phyloP scores from a whole-genome alignment of 2,113 vertebrate genomes.

The Poeciliopsis turrubarensis region DNA sequence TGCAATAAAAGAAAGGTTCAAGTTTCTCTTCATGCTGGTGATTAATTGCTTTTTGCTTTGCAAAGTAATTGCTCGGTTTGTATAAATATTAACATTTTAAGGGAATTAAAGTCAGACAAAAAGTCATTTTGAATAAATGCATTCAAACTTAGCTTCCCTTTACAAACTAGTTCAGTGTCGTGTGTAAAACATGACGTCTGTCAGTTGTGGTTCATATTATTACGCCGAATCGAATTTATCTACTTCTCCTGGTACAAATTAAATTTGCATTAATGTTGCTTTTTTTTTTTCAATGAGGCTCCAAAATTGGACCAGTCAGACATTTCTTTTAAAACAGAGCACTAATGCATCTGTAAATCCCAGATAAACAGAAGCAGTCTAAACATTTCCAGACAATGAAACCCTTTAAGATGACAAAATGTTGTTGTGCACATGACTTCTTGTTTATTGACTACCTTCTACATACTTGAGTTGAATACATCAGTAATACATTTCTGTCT shows the following conservation, averaged over 20 bases:
- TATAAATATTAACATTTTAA: not conserved
- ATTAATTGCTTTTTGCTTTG: conserved; percentile 12
- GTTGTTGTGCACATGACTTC: too few species aligned
- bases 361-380: not conserved
- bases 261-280: too few species aligned
- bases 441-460: too few species aligned
- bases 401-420: too few species aligned
- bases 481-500: too few species aligned
- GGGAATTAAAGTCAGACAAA: not conserved
- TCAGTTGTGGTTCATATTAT: not conserved
- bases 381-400: too few species aligned
- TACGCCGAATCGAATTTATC: not conserved
- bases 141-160: not conserved
- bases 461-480: too few species aligned
- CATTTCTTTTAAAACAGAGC: not conserved
- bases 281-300: too few species aligned
- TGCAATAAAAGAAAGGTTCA: conserved; percentile 33
- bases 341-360: not conserved
- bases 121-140: not conserved
- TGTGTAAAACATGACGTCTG: not conserved
- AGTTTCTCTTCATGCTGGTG: conserved; percentile 13
- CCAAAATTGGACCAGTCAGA: too few species aligned
- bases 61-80: not conserved
- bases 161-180: too few species aligned
- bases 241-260: too few species aligned